Percentiles rank a stretch among this genome's conserved stretches.
Conservation (phyloP, 2,113 vertebrate species). For the Emydura subglobosa region DNA sequence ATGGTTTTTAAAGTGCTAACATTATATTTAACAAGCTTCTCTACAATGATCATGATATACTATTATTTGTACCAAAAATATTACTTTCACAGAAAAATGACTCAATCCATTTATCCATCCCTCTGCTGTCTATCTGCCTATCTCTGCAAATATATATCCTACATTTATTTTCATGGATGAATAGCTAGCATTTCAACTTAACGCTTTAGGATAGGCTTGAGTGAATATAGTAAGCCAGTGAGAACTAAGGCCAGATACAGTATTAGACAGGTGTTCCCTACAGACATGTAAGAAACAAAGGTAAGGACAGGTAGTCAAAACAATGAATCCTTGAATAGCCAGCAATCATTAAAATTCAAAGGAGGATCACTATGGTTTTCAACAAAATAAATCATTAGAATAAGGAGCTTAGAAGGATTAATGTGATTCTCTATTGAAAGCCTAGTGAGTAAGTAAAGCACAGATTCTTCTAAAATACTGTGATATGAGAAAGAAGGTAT, state of each 20-base stretch:
- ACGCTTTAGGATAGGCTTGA: conserved; percentile 85
- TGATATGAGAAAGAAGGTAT: conserved; percentile 79
- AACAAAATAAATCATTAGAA: conserved; percentile 96
- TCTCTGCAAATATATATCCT: conserved; percentile 77
- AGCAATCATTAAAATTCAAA: conserved; percentile 93
- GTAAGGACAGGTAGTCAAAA: conserved; percentile 95
- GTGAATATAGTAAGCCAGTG: conserved; percentile 83
- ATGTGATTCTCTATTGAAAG: conserved; percentile 90
- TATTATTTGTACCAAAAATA: conserved; percentile 52
- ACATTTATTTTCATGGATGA: conserved; percentile 83
- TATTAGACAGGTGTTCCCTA: conserved; percentile 90
- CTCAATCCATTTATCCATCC: conserved; percentile 73
- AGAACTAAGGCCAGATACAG: conserved; percentile 85
- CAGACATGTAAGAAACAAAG: conserved; percentile 90
- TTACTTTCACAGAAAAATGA: conserved; percentile 72
- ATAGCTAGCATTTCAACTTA: conserved; percentile 80
- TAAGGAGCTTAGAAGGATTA: conserved; percentile 94
- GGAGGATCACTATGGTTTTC: conserved; percentile 89
- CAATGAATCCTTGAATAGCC: conserved; percentile 92
- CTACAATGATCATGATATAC: conserved; percentile 25
- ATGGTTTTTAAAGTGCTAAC: conserved; percentile 39
- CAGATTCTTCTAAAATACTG: conserved; percentile 81
- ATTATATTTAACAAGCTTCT: conserved; percentile 60
- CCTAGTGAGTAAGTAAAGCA: conserved; percentile 84
- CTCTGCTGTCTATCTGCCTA: conserved; percentile 80